Evolutionary conservation across 2,797 vertebrate genomes (phyloP).

Genomic region (Poeciliopsis infans): DNA sequence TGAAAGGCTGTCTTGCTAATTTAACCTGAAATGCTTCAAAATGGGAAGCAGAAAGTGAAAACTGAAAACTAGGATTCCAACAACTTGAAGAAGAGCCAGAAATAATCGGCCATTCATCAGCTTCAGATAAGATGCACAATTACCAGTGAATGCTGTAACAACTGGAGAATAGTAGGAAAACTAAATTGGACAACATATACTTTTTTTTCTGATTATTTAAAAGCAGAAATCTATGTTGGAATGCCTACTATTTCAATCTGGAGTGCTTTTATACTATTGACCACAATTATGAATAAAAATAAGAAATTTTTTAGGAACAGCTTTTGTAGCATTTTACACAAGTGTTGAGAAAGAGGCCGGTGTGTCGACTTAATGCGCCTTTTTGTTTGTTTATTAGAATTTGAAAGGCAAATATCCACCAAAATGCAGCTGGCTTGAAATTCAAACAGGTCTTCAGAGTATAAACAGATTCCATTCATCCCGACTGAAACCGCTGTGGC

Average conservation of each 20-base stretch:
- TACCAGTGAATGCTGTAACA: background rate
- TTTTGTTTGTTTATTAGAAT: constrained; percentile 19
- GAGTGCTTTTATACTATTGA: no score
- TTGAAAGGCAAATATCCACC: constrained; percentile 52
- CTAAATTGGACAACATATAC: background rate
- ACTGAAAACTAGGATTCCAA: background rate
- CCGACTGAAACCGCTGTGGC: background rate
- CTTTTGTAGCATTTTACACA: background rate
- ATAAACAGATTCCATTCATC: constrained; percentile 2
- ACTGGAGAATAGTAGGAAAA: background rate
- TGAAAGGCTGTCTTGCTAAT: background rate
- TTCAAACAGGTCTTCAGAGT: constrained; percentile 33
- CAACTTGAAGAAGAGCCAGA: background rate
- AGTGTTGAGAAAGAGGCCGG: constrained; percentile 5
- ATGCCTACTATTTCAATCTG: background rate
- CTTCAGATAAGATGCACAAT: background rate
- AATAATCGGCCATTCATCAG: background rate
- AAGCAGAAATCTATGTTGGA: background rate
- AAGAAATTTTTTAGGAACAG: background rate
- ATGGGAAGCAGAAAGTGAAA: background rate
- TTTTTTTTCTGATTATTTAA: background rate
- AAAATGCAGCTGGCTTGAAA: constrained; percentile 40
- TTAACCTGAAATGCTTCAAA: background rate
- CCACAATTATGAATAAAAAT: background rate
- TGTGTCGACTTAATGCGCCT: background rate